phyloP scores from a whole-genome alignment of 2,797 vertebrate genomes.

The Buceros bicornis region DNA sequence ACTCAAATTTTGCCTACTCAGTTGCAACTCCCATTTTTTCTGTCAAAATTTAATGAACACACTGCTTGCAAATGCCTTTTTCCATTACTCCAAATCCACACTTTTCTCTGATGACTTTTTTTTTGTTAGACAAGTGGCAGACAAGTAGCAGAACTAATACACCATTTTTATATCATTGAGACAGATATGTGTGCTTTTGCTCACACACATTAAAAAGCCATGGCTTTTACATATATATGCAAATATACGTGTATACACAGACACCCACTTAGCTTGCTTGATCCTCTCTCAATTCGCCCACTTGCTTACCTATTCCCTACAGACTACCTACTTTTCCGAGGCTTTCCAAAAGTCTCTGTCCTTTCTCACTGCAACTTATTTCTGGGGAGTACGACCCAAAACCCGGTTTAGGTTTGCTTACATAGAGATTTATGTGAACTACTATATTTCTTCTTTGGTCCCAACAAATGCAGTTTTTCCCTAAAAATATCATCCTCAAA shows the following conservation, averaged over 20 bases:
- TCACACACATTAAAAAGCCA: background rate
- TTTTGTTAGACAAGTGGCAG: background rate
- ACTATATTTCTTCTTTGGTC: background rate
- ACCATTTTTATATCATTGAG: background rate
- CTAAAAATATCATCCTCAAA: background rate
- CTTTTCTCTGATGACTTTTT: background rate
- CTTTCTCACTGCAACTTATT: background rate
- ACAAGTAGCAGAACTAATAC: background rate
- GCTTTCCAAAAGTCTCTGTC: background rate
- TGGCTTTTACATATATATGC: background rate
- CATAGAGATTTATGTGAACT: background rate
- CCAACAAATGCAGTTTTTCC: background rate
- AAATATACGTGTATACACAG: background rate
- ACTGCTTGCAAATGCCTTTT: background rate
- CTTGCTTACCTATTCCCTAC: background rate
- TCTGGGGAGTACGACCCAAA: background rate
- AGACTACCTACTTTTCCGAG: background rate
- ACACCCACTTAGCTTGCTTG: background rate
- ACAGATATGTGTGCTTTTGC: background rate
- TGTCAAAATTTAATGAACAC: background rate
- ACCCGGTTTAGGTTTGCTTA: background rate
- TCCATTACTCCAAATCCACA: background rate
- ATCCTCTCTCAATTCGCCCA: background rate
- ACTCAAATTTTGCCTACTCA: background rate
- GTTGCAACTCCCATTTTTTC: background rate